Base-by-base conservation (phyloP, 2,797 vertebrate species). In the Odontamblyopus lacepedii region DNA sequence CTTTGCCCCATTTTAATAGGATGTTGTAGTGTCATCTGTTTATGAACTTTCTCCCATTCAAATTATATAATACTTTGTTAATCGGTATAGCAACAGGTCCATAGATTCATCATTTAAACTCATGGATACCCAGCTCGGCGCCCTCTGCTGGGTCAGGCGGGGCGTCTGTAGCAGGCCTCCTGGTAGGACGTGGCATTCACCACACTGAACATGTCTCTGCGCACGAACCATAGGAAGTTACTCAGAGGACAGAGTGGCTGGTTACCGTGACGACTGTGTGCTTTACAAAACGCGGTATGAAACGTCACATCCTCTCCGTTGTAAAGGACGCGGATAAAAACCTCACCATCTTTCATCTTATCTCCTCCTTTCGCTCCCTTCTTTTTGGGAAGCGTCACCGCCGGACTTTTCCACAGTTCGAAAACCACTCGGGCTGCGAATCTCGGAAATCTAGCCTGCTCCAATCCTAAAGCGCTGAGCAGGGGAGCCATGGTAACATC, bases 301-400 rank as follows among this genome's bases (percentile, higher is more conserved):
- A 95, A 98, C 2, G 98, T 99, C 89, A 99, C 95, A n/a, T 99
- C 98, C 19, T 95, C 93, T 0, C 97, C 97, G 0, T 99, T 96
- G 82, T 99, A 99, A 26, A 99, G 95, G 72, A 99, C 91, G 61
- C 97, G 95, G 70, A 99, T 78, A 18, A 95, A 96, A 69, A 94
- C 88, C 30, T 95, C 92, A 6, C 89, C 87, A 8, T 2, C 71
- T 61, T 83, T 88, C 0, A 67, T 29, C 68, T 71, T 84, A 30
- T 86, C 69, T 4, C 69, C 78, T 78, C 69, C 79, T 78, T 78
- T 85, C 16, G 71, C 61, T 2, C 57, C 32, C 63, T 6, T 80
- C 71, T 78, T 87, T 76, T 82, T 83, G 1, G 3, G 35, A 53
- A 69, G 75, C 29, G 60, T 1, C 3, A 16, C 6, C 0, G 67